Evolutionary conservation across 2,113 vertebrate species (phyloP), one percentile per base, ranked within the genome.

Genomic region (Scomber scombrus): DNA sequence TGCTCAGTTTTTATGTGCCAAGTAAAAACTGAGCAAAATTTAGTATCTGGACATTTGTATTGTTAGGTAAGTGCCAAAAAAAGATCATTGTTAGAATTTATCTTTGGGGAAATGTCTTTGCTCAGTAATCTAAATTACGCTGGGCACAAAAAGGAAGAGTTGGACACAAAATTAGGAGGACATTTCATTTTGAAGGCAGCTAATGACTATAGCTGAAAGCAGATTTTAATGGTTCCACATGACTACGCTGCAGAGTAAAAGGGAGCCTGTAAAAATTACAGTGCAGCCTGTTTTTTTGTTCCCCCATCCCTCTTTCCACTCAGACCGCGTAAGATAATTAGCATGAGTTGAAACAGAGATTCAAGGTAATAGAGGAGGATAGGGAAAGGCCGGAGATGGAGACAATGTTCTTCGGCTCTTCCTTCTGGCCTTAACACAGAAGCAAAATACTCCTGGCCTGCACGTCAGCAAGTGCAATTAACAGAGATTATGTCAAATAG

Each of bases 151-250:
- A 79, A 86, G 57, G 54, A 87, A 80, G 62, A 61, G 23, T 15
- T 45, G 71, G 88, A 85, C 71, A 18, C 71, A 88, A 85, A 92
- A 93, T 80, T 69, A 71, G 51, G 52, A 51, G 81, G 82, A 46
- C 56, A 73, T 80, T 84, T 90, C 58, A 88, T 89, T 88, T 85
- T 87, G 89, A 89, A 85, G 71, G 75, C 66, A 62, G 75, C 78
- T 92, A 90, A 89, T 89, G 88, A 82, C 83, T 71, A 51, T 65
- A 79, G 87, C 91, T 91, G 57, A 70, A 70, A 93, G 88, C 84
- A 68, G 61, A 82, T 88, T 91, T 92, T 91, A 93, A 92, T 93
- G 88, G 86, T 87, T 91, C 84, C 68, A 81, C 87, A 87, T 82
- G 85, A 86, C 78, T 84, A 79, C 80, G 76, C 45, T 65, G 83